These are phyloP conservation scores for Drosophila stalkeri DNA, from an alignment of 2,888 invertebrate genomes.

Conservation along the genomic window DNA sequence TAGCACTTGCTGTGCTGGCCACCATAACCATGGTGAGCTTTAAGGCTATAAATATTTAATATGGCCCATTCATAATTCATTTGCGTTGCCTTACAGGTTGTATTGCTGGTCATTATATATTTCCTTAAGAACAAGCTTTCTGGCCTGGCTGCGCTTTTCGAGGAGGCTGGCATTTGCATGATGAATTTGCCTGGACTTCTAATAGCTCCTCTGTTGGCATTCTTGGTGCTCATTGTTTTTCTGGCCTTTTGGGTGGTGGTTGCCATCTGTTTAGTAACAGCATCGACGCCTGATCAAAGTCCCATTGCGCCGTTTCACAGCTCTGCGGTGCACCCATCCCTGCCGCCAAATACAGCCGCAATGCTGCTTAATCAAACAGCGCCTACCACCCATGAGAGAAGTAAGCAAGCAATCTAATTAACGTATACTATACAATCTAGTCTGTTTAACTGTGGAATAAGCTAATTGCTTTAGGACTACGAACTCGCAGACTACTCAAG, in stretches of 20 bases:
- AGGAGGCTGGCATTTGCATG: slow-evolving; percentile 95
- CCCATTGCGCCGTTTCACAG: slow-evolving; percentile 82
- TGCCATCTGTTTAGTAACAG: slow-evolving; percentile 92
- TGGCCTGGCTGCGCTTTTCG: slow-evolving; percentile 93
- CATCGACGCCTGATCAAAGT: slow-evolving; percentile 89
- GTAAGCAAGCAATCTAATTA: slow-evolving; percentile 58
- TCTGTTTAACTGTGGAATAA: background rate
- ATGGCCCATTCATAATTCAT: background rate
- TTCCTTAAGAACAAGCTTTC: slow-evolving; percentile 92
- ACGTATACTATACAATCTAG: background rate
- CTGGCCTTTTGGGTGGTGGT: slow-evolving; percentile 94
- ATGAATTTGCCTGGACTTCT: slow-evolving; percentile 93
- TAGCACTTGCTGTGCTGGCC: slow-evolving; percentile 93
- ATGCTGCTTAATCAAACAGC: slow-evolving; percentile 58
- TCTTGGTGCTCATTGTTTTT: slow-evolving; percentile 91
- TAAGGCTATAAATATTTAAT: background rate
- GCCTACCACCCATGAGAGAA: slow-evolving; percentile 70
- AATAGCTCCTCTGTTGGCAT: slow-evolving; percentile 93
- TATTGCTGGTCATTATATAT: slow-evolving; percentile 90
- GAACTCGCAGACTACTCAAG: background rate
- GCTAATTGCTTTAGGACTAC: background rate
- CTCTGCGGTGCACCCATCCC: slow-evolving; percentile 53
- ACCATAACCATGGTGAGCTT: slow-evolving; percentile 92
- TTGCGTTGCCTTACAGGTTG: slow-evolving; percentile 86
- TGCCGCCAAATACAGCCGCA: slow-evolving; percentile 47